Conservation (phyloP, 2,888 invertebrate species). For the Nomada lathburiana region DNA sequence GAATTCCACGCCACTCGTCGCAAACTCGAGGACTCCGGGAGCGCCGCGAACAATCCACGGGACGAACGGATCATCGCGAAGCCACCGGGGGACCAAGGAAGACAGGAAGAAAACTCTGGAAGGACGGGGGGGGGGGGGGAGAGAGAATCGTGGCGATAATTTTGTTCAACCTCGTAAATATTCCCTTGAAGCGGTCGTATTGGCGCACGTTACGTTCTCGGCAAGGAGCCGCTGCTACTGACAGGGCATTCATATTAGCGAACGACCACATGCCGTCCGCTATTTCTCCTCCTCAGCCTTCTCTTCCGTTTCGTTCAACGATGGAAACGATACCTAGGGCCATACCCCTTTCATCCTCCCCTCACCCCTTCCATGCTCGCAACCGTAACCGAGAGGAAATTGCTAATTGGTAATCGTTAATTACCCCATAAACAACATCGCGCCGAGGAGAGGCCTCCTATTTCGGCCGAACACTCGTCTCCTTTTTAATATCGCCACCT, state of each 20-base stretch:
- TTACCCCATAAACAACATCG: constrained; percentile 70
- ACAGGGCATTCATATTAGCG: constrained; percentile 83
- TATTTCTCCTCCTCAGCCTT: constrained; percentile 65
- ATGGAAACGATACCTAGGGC: constrained; percentile 47
- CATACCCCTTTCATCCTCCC: neutral
- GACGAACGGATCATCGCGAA: constrained; percentile 23
- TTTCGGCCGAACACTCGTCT: constrained; percentile 35
- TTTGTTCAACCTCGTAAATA: constrained; percentile 80
- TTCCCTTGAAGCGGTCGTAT: constrained; percentile 80
- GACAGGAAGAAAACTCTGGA: constrained; percentile 40
- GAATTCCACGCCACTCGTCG: too few relatives aligned
- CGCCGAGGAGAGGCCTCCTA: constrained; percentile 51
- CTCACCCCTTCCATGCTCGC: constrained; percentile 51
- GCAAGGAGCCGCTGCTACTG: constrained; percentile 83
- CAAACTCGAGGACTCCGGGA: neutral
- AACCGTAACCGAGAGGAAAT: constrained; percentile 69
- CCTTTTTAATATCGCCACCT: constrained; percentile 57
- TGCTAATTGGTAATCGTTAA: constrained; percentile 78
- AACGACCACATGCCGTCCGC: constrained; percentile 71
- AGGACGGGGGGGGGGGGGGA: neutral
- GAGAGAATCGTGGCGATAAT: constrained; percentile 67
- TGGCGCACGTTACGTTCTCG: constrained; percentile 81
- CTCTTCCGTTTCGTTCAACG: constrained; percentile 45
- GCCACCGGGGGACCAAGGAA: constrained; percentile 51
- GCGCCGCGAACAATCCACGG: neutral